phyloP scores from a whole-genome alignment of 2,113 vertebrate species.

The Suncus etruscus region DNA sequence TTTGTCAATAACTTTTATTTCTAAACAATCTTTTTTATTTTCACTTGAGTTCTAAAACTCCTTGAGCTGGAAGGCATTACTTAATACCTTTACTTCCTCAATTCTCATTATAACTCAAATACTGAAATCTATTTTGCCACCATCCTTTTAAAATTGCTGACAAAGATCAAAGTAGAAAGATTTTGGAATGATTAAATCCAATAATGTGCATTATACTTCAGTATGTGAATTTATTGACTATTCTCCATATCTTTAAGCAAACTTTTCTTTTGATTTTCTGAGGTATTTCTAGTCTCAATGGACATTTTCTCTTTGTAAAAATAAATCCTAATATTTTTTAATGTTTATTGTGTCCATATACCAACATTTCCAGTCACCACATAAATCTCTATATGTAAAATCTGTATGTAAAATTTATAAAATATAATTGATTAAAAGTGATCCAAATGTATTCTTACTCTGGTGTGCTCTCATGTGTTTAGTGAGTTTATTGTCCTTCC shows the following conservation, averaged over 20 bases:
- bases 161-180: background rate
- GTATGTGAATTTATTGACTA: background rate
- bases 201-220: background rate
- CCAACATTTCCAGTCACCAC: too few species aligned
- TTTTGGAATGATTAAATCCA: background rate
- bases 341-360: too few species aligned
- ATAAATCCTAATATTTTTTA: background rate
- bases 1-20: background rate
- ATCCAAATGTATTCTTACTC: background rate
- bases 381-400: too few species aligned
- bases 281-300: background rate
- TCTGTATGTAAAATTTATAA: too few species aligned
- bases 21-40: slow-evolving; percentile 3
- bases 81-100: background rate
- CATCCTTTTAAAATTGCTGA: background rate
- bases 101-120: background rate
- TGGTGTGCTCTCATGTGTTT: slow-evolving; percentile 1
- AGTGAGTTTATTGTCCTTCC: background rate
- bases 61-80: background rate
- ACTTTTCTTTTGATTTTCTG: background rate
- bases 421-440: background rate
- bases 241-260: background rate
- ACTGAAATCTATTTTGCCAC: background rate
- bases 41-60: background rate
- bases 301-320: background rate